Evolutionary conservation across 2,888 invertebrate species (phyloP), one percentile per base, ranked within the genome.

Genomic region (Cerceris rybyensis): DNA sequence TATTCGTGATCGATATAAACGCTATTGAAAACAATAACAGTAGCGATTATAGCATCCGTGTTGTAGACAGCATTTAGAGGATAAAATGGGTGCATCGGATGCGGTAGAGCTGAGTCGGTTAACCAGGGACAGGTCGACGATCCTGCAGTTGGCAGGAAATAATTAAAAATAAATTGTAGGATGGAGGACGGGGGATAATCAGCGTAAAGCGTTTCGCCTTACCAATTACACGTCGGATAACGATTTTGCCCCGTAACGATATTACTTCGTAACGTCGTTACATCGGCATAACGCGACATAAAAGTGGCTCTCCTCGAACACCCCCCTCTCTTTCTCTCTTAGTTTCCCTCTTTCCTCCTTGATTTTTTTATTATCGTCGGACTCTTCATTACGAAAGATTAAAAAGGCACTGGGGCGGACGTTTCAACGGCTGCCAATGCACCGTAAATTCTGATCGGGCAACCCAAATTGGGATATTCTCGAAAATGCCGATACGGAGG

Each of bases 91-190:
- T 71, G 71, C 77, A 46, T 70, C 73, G 83, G 63, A 61, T 59
- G 39, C 43, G 60, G 39, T 55, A 52, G 41, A 55, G 65, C 63
- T 54, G 84, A 75, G 61, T 82, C 70, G 71, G 74, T 75, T 75
- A 75, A 69, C 65, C 61, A 49, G 67, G 74, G 83, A 83, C 78
- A 75, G 72, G 63, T 61, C 68, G 77, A 54, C 75, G 84, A 72
- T 81, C 71, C 75, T 74, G 78, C 75, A 72, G 72, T 78, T 80
- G 78, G 80, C 74, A 81, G 83, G 82, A 86, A 82, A 86, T 86
- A 83, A 86, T 87, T 82, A 86, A 78, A 81, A 87, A 87, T 81
- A 82, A 83, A 86, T 87, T 80, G 80, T 77, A 68, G 78, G 60
- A 54, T 50, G 63, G 63, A 65, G 63, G n/a, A 39, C 46, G 66